Base-by-base conservation (phyloP, 2,797 vertebrate species). In the Uromys caudimaculatus region DNA sequence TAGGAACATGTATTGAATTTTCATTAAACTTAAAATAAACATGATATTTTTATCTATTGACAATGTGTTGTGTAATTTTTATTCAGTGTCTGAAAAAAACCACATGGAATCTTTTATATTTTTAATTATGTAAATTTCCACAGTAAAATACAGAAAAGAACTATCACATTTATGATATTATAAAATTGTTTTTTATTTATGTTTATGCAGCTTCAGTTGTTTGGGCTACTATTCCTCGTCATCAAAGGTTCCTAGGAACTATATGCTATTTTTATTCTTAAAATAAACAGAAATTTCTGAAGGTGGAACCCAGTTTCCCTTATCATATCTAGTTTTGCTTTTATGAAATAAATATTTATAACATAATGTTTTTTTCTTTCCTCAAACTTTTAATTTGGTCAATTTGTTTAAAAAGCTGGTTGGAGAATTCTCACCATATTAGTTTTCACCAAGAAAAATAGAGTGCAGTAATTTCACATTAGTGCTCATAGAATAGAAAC, bases 51-150 rank as follows among this genome's bases (percentile, higher is more conserved):
- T 77, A 35, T 60, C 10, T 21, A 90, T 95, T 82, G 3, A 93
- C 76, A 71, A 52, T 90, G 5, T 75, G 32, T 79, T 84, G 52
- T 73, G 50, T 38, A 6, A 5, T 41, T 95, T 73, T 90, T 71
- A 16, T 94, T 62, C 62, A 77, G 52, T 27, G 8, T 2, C 73
- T 52, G 64, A 67, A 35, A n/a, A 95, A 62, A 60, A 76, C 35
- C 6, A 35, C 8, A 60, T 32, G 6, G 3, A 81, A 60, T 24
- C 38, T 23, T 32, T 73, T 56, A 58, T 6, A 44, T 44, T 88
- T 77, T 88, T 77, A 97, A 81, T 73, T 58, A 85, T 23, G 1
- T 32, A 52, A 88, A 81, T 96, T 90, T 91, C 64, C 83, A 38
- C 58, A 81, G 64, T 1, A 77, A 58, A 85, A 32, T 8, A 64